Evolutionary conservation across 1,140 invertebrate species (phyloP), one percentile per base, ranked within the genome.

Genomic region (Drosophila mayri): DNA sequence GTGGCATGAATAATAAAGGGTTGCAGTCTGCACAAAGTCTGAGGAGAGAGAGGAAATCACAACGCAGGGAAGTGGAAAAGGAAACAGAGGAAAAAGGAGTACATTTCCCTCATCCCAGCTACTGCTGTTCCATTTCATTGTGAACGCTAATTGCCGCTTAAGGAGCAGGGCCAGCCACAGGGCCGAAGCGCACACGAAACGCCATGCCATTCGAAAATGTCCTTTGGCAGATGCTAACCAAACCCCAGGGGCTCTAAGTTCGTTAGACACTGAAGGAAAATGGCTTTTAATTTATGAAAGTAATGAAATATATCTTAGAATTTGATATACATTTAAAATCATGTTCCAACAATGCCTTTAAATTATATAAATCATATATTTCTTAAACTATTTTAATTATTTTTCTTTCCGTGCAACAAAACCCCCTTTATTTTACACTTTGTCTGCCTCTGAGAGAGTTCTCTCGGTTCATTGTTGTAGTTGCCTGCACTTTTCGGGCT

Each of bases 1-100:
- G 81, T 87, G 76, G 80, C 80, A 87, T 83, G 83, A 87, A 87
- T 87, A 86, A 87, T 86, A 87, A 86, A 86, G 67, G 62, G 49
- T 59, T 59, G 64, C 47, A 55, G 16, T 11, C 40, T 32, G 14
- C 41, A 52, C 18, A 52, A 54, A 46, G 47, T 50, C 22, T 30
- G 3, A 35, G 9, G n/a, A 14, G 25, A n/a, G 9, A 8, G 30
- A 8, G 30, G 14, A 47, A 60, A 54, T 54, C 22, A 35, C 60
- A 44, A n/a, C 10, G 43, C 44, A 40, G 43, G 35, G 10, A 11
- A 9, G 59, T 37, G 59, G 50, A 59, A 76, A 54, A 25, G 3
- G 20, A 22, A 44, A 44, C 11, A 10, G 43, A 22, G 16, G 40
- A 10, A 20, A 9, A 20, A 4, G 5, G 18, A 20, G 10, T 16